Conservation (phyloP, 2,888 invertebrate genomes). For the Napeogenes sylphis region DNA sequence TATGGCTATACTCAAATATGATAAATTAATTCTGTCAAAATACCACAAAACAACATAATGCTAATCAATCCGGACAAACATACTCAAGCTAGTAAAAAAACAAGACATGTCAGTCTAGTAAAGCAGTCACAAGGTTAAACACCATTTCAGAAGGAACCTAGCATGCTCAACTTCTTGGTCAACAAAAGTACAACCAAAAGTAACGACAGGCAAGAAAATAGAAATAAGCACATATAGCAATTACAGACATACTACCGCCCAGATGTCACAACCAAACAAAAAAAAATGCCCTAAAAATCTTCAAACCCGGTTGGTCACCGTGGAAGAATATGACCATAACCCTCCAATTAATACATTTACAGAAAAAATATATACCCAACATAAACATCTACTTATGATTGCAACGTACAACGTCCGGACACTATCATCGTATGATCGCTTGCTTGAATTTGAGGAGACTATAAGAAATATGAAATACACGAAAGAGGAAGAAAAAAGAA, state of each 20-base stretch:
- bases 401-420: slow-evolving; percentile 29
- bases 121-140: slow-evolving; percentile 14
- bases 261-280: slow-evolving; percentile 1
- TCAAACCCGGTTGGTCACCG: no score
- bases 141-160: slow-evolving; percentile 31
- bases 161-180: slow-evolving; percentile 28
- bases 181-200: slow-evolving; percentile 27
- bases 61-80: not conserved
- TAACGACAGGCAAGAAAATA: slow-evolving; percentile 8
- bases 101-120: slow-evolving; percentile 6
- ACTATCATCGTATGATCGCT: slow-evolving; percentile 26
- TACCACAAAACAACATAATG: slow-evolving; percentile 14
- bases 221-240: slow-evolving; percentile 26
- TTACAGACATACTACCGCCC: slow-evolving; percentile 11
- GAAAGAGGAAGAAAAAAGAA: not conserved
- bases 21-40: slow-evolving; percentile 25
- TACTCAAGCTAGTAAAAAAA: slow-evolving; percentile 28
- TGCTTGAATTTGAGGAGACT: slow-evolving; percentile 24
- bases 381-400: slow-evolving; percentile 3
- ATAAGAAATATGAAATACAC: slow-evolving; percentile 14
- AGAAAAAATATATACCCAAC: not conserved
- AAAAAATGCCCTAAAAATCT: slow-evolving; percentile 18
- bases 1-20: slow-evolving; percentile 30
- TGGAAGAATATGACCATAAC: slow-evolving; percentile 33
- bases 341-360: slow-evolving; percentile 25